A percentile compares a stretch with the other conserved stretches of the same genome.
Evolutionary conservation across 2,797 vertebrate species (phyloP).

Genomic region (Arctocebus calabarensis): DNA sequence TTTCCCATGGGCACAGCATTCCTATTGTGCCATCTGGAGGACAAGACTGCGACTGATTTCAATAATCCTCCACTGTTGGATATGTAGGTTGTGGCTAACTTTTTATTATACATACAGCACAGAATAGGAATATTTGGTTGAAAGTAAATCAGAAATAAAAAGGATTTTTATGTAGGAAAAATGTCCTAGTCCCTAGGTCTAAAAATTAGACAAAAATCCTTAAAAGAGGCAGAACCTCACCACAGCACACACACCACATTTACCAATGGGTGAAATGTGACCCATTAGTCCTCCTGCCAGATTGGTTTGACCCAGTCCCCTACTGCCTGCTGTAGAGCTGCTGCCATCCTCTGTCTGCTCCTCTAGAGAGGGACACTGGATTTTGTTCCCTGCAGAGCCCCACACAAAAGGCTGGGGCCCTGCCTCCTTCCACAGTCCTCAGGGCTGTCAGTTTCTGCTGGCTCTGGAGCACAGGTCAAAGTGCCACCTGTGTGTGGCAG

Average conservation of each 20-base stretch:
- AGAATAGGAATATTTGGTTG: background rate
- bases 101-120: background rate
- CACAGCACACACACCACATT: rapidly evolving
- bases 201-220: background rate
- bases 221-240: background rate
- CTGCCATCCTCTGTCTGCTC: background rate
- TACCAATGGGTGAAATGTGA: background rate
- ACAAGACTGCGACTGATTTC: too few species aligned
- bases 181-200: background rate
- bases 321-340: background rate
- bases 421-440: background rate
- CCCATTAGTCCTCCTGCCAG: background rate
- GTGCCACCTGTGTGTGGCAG: background rate
- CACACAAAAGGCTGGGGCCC: background rate
- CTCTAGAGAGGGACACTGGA: background rate
- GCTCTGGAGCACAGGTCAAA: background rate
- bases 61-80: background rate
- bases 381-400: background rate
- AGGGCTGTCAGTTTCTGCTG: too few species aligned
- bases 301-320: background rate
- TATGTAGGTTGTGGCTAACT: background rate
- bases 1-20: rapidly evolving
- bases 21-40: rapidly evolving
- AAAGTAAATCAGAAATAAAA: conserved; percentile 49
- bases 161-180: background rate